Conservation (phyloP, 2,113 vertebrate genomes). For the Setophaga coronata region DNA sequence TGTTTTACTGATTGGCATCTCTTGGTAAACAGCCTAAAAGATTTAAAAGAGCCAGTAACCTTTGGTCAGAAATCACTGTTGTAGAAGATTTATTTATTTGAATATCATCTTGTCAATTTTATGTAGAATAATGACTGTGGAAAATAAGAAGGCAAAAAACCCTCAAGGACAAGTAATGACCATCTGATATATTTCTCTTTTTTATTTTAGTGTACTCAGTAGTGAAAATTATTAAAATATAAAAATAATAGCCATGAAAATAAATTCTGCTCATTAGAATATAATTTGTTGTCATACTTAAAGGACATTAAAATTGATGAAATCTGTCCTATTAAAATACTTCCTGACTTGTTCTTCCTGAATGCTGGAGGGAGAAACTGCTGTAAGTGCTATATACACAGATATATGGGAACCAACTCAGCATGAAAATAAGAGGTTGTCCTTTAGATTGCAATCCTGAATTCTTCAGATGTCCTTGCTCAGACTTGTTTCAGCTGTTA, state of each 20-base stretch:
- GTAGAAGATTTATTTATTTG: conserved; percentile 18
- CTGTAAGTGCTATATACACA: not conserved
- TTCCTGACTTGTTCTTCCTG: not conserved
- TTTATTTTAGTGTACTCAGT: conserved; percentile 5
- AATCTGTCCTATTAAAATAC: not conserved
- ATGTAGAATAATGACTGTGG: not conserved
- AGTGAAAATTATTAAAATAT: not conserved
- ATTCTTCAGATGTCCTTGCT: not conserved
- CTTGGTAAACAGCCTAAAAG: not conserved
- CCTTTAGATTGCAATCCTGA: not conserved
- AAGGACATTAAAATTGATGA: not conserved
- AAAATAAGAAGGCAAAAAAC: not conserved
- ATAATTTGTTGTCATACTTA: not conserved
- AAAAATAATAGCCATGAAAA: not conserved
- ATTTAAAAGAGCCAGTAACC: not conserved
- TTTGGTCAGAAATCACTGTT: conserved; percentile 8
- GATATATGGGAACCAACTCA: not conserved
- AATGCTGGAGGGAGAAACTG: not conserved
- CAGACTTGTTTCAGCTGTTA: not conserved
- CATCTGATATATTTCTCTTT: not conserved
- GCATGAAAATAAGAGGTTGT: not conserved
- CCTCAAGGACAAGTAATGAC: not conserved
- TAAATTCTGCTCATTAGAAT: not conserved
- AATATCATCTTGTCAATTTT: not conserved
- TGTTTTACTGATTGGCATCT: not conserved